Conservation (phyloP, 2,113 vertebrate genomes). For the Stigmatopora nigra region DNA sequence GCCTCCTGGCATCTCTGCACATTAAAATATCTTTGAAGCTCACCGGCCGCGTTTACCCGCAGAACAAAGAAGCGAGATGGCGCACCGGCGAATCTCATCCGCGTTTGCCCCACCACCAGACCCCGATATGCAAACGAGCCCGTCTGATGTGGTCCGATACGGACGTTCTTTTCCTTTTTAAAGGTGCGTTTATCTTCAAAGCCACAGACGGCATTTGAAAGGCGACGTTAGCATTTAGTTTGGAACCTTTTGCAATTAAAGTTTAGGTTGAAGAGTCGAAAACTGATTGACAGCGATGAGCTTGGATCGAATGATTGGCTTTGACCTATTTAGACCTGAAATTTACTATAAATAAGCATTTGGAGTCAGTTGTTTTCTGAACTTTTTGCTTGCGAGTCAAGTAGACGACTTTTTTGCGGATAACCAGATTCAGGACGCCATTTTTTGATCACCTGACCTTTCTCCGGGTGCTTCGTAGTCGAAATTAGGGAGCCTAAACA, state of each 20-base stretch:
- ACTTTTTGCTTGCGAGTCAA: background rate
- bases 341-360: background rate
- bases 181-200: slow-evolving; percentile 59
- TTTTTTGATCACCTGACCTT: slow-evolving; percentile 50
- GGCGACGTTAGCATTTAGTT: slow-evolving; percentile 28
- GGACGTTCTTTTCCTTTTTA: slow-evolving; percentile 23
- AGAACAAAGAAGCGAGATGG: slow-evolving; percentile 67
- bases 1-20: slow-evolving; percentile 66
- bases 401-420: no score
- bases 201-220: slow-evolving; percentile 48
- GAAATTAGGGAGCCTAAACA: slow-evolving; percentile 52
- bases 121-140: slow-evolving; percentile 35
- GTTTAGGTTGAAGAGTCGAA: background rate
- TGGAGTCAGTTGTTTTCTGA: slow-evolving; percentile 21
- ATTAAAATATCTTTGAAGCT: slow-evolving; percentile 73
- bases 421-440: slow-evolving; percentile 39
- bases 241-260: background rate
- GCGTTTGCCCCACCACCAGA: slow-evolving; percentile 34
- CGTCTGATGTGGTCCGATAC: slow-evolving; percentile 50
- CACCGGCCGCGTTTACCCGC: slow-evolving; percentile 56
- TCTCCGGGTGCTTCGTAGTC: slow-evolving; percentile 51
- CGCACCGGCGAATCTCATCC: slow-evolving; percentile 26
- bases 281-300: no score
- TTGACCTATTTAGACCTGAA: no score
- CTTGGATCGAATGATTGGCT: no score